Percentiles rank a stretch among this genome's conserved stretches.
Conservation (phyloP, 2,113 vertebrate species). For the Meles meles region DNA sequence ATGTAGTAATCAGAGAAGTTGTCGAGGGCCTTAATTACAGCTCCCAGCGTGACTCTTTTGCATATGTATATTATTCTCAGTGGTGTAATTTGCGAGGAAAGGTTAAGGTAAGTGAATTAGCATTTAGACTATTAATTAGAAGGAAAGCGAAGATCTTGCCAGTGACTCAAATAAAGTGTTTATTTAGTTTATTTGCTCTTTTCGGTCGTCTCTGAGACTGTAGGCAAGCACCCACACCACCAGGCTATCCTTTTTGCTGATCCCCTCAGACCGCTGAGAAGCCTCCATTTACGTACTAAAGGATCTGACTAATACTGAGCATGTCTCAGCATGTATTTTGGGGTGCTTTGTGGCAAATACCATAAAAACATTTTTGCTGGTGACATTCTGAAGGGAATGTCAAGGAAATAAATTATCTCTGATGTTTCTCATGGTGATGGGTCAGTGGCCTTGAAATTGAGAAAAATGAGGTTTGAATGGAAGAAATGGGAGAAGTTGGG, state of each 20-base stretch:
- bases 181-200: conserved; percentile 14
- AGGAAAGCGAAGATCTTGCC: neutral
- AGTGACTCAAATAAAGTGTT: conserved; percentile 20
- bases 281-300: neutral
- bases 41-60: conserved; percentile 34
- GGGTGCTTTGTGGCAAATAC: neutral
- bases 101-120: conserved; percentile 36
- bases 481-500: conserved; percentile 36
- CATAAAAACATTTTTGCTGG: conserved; percentile 7
- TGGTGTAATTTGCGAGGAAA: conserved; percentile 50
- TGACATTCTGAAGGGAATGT: conserved; percentile 36
- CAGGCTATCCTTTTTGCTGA: neutral
- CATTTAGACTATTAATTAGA: conserved; percentile 44
- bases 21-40: conserved; percentile 24
- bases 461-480: conserved; percentile 44
- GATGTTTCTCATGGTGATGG: conserved; percentile 50
- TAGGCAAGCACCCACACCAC: neutral
- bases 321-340: neutral
- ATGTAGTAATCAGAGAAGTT: conserved; percentile 44
- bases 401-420: conserved; percentile 58
- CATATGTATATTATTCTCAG: conserved; percentile 36
- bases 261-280: neutral
- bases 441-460: conserved; percentile 42
- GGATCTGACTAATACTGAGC: neutral
- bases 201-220: neutral